Conservation (phyloP, 2,113 vertebrate species). For the Pycnonotus jocosus region DNA sequence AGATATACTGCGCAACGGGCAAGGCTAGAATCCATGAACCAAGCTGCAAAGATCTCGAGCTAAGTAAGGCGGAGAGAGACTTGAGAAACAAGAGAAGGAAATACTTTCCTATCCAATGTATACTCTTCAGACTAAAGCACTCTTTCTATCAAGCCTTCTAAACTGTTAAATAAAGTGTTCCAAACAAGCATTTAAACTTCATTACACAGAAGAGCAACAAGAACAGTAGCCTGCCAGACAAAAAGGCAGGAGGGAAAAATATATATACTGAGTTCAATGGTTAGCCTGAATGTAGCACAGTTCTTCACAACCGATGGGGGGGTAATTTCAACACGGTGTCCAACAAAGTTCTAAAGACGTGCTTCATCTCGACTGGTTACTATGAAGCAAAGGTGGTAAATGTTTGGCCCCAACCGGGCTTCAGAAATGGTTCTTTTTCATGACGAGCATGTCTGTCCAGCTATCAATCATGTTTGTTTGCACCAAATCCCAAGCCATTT, state of each 20-base stretch:
- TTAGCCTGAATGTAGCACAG: constrained; percentile 85
- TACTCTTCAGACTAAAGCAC: constrained; percentile 90
- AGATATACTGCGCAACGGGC: constrained; percentile 76
- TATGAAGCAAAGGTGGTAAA: constrained; percentile 86
- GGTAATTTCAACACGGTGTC: constrained; percentile 80
- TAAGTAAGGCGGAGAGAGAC: constrained; percentile 84
- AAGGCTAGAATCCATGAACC: constrained; percentile 85
- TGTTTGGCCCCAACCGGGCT: constrained; percentile 80
- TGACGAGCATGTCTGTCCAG: constrained; percentile 85
- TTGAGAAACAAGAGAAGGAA: constrained; percentile 81
- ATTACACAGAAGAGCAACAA: constrained; percentile 87
- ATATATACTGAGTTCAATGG: constrained; percentile 85
- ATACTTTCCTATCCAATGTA: constrained; percentile 81
- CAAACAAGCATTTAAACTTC: constrained; percentile 89
- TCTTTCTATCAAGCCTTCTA: constrained; percentile 90
- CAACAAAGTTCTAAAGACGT: constrained; percentile 81
- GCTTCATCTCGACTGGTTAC: constrained; percentile 84
- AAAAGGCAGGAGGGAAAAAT: constrained; percentile 80
- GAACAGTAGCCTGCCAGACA: constrained; percentile 80
- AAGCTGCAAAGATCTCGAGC: constrained; percentile 87
- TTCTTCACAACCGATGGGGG: constrained; percentile 85
- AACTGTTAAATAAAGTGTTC: constrained; percentile 93
- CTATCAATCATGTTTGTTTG: constrained; percentile 84
- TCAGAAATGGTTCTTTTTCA: constrained; percentile 84
- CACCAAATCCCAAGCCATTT: constrained; percentile 85